Conservation (phyloP, 2,888 invertebrate genomes). For the Hydraecia micacea region DNA sequence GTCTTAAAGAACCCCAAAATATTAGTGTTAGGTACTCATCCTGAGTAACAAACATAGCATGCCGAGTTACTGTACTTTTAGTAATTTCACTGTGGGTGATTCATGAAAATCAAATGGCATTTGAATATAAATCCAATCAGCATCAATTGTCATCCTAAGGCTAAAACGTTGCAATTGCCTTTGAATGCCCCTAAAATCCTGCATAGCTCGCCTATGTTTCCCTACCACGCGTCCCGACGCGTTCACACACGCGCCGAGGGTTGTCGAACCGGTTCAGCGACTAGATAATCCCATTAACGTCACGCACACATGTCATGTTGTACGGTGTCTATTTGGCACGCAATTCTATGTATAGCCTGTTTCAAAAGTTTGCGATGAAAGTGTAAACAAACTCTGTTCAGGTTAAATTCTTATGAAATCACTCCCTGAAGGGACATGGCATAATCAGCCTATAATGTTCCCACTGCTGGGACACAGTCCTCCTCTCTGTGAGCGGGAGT, state of each 20-base stretch:
- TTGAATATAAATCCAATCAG: not conserved
- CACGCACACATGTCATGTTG: not conserved
- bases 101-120: not conserved
- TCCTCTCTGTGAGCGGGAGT: too few species aligned
- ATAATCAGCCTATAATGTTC: too few species aligned
- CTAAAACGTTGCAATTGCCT: not conserved
- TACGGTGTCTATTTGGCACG: not conserved
- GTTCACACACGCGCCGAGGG: conserved; percentile 22
- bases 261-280: conserved; percentile 32
- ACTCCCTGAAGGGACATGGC: too few species aligned
- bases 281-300: conserved; percentile 33
- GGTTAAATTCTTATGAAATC: not conserved
- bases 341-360: not conserved
- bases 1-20: too few species aligned
- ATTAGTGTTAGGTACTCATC: not conserved
- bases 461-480: too few species aligned
- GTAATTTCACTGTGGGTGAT: not conserved
- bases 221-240: not conserved
- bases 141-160: not conserved
- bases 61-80: not conserved
- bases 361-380: not conserved
- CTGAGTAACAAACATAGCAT: not conserved
- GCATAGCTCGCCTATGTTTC: not conserved
- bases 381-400: not conserved
- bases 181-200: not conserved